phyloP scores from a whole-genome alignment of 53 echinoderm and acorn worm species.

The Echinarachnius parma region DNA sequence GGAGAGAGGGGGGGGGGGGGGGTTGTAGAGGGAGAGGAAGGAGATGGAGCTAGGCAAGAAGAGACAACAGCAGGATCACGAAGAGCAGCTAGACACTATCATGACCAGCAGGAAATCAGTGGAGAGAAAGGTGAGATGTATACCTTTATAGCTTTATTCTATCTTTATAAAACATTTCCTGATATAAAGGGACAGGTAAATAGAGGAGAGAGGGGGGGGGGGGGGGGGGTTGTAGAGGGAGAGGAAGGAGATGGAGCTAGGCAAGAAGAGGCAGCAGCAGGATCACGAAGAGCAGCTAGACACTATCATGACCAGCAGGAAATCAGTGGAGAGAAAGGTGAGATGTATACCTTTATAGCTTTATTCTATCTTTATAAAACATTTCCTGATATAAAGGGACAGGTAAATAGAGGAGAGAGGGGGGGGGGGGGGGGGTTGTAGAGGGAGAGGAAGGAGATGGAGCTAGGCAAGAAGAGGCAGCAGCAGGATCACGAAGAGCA shows the following conservation, averaged over 20 bases:
- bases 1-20: no score
- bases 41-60: constrained; percentile 95
- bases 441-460: constrained; percentile 88
- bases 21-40: no score
- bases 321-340: constrained; percentile 85
- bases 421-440: no score
- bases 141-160: no score
- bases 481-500: constrained; percentile 95
- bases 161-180: no score
- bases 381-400: no score
- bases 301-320: constrained; percentile 60
- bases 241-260: constrained; percentile 88
- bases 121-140: constrained; percentile 88
- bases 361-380: no score
- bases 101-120: constrained; percentile 67
- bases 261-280: constrained; percentile 82
- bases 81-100: constrained; percentile 79
- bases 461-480: constrained; percentile 83
- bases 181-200: no score
- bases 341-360: no score
- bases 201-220: no score
- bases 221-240: no score
- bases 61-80: constrained; percentile 83
- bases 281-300: constrained; percentile 94
- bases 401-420: no score